Conservation (phyloP, 2,888 invertebrate genomes). For the Nezara viridula region DNA sequence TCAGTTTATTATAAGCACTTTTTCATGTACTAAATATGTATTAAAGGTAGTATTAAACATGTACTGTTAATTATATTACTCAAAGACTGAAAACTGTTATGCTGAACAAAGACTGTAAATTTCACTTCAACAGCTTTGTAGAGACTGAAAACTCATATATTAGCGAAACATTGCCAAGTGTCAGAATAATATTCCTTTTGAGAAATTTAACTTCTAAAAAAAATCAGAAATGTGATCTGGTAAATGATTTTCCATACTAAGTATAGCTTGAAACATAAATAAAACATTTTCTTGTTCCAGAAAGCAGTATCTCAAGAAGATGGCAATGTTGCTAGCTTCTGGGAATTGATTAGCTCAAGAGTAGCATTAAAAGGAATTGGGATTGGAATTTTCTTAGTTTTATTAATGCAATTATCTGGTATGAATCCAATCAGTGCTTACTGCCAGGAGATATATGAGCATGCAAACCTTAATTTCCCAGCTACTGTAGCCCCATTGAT, state of each 20-base stretch:
- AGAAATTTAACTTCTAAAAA: too few relatives aligned
- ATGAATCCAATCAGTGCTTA: constrained; percentile 40
- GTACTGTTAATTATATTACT: too few relatives aligned
- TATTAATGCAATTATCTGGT: constrained; percentile 10
- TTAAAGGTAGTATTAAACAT: too few relatives aligned
- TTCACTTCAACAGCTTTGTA: too few relatives aligned
- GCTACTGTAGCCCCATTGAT: constrained; percentile 28
- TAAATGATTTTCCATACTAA: too few relatives aligned
- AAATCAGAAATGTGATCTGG: neutral
- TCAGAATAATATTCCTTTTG: too few relatives aligned
- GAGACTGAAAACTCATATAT: too few relatives aligned
- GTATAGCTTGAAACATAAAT: neutral
- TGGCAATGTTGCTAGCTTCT: neutral
- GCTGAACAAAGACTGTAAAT: too few relatives aligned
- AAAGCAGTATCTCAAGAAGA: neutral
- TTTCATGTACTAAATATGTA: too few relatives aligned
- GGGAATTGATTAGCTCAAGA: neutral
- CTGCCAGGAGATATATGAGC: constrained; percentile 4
- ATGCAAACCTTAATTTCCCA: constrained; percentile 18
- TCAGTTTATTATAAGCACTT: too few relatives aligned
- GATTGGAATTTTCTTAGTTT: constrained; percentile 47
- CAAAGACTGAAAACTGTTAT: too few relatives aligned
- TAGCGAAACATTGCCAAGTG: too few relatives aligned
- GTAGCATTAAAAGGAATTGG: constrained; percentile 9
- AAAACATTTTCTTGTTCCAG: neutral